Evolutionary conservation across 2,888 invertebrate species (phyloP), one percentile per base, ranked within the genome.

Genomic region (Aphidius colemani): DNA sequence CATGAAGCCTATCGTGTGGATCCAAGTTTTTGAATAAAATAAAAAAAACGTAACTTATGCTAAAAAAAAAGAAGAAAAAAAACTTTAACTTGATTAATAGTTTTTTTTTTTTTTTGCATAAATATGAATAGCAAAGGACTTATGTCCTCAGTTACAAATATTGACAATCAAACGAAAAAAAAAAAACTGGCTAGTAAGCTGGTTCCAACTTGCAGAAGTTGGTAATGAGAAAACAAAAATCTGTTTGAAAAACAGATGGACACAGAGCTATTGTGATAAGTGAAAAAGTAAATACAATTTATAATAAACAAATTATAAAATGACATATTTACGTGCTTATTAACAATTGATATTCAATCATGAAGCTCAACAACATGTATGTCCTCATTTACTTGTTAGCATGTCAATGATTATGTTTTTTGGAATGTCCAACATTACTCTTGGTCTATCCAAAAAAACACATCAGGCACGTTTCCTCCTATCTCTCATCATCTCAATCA

Each of bases 391-490:
- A 18, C 48, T 66, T 65, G 66, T 49, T 65, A 53, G 59, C 51
- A 53, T 66, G 65, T n/a, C 59, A 64, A 74, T 76, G 77, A 75
- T 69, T 71, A 70, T 73, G 78, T 81, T 82, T 82, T 81, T 81
- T 76, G 80, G 81, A 79, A 78, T 76, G 82, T 81, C 79, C 80
- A 81, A 82, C 81, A 65, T 77, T 69, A 79, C 75, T 78, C 81
- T 81, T 82, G 81, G 81, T 82, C 81, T 78, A 80, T 79, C 80
- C 79, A 76, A 81, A 81, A 82, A 30, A 82, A 78, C 79, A 72
- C 67, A 72, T 79, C 75, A 75, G 75, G 69, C 77, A 73, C 75
- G 77, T 71, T 64, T 67, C 64, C 59, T 51, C 59, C 63, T 56
- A 44, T 63, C 61, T 50, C 55, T 44, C 62, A 48, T 56, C 30